phyloP scores from a whole-genome alignment of 2,888 invertebrate species.

The Limnephilus rhombicus region DNA sequence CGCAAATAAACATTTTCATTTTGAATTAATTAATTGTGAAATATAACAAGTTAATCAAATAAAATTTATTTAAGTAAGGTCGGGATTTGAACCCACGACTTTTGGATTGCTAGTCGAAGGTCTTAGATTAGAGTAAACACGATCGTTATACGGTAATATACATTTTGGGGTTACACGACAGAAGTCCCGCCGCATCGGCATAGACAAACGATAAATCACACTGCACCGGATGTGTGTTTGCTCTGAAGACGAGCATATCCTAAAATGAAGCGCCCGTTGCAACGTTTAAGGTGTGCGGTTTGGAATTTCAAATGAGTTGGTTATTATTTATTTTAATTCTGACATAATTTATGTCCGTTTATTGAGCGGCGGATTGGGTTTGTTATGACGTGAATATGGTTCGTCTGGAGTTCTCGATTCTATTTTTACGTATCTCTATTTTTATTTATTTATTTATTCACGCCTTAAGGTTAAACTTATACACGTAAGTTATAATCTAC shows the following conservation, averaged over 20 bases:
- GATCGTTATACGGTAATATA: neutral
- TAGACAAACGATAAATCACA: slow-evolving; percentile 17
- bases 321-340: slow-evolving; percentile 31
- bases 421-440: neutral
- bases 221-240: neutral
- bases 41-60: too few species aligned
- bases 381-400: neutral
- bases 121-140: neutral
- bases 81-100: too few species aligned
- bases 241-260: slow-evolving; percentile 30
- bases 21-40: too few species aligned
- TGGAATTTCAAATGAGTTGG: neutral
- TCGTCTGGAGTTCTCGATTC: neutral
- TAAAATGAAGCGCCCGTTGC: slow-evolving; percentile 28
- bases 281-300: slow-evolving; percentile 21
- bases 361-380: neutral
- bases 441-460: too few species aligned
- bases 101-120: neutral
- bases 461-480: too few species aligned
- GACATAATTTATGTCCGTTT: slow-evolving; percentile 8
- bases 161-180: neutral
- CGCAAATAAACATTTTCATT: too few species aligned
- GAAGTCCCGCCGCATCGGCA: slow-evolving; percentile 15
- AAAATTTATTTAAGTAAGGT: too few species aligned
- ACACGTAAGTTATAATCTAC: too few species aligned